phyloP scores from a whole-genome alignment of 2,888 invertebrate species.

The Lithophane socia region DNA sequence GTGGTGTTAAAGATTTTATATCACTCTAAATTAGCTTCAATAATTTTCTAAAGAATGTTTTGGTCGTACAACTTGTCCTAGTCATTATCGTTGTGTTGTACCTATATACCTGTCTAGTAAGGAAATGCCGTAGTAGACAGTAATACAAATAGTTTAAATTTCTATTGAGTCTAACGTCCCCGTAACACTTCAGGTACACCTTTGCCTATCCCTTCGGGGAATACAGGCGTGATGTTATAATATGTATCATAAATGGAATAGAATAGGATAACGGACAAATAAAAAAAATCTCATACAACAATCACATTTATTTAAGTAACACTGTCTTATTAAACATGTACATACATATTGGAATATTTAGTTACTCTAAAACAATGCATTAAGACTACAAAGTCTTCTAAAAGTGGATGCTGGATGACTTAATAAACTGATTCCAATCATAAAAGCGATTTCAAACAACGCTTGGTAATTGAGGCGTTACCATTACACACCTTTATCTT shows the following conservation, averaged over 20 bases:
- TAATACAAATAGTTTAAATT: too few relatives aligned
- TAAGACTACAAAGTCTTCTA: neutral
- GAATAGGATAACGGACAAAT: neutral
- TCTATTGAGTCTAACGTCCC: too few relatives aligned
- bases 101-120: too few relatives aligned
- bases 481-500: neutral
- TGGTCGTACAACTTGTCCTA: too few relatives aligned
- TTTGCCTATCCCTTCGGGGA: neutral
- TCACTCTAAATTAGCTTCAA: too few relatives aligned
- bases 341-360: constrained; percentile 61
- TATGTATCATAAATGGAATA: neutral
- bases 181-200: too few relatives aligned
- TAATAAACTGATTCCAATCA: constrained; percentile 10
- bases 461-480: neutral
- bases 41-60: too few relatives aligned
- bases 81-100: too few relatives aligned
- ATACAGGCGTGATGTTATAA: neutral
- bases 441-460: constrained; percentile 25
- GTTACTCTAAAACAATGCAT: constrained; percentile 34
- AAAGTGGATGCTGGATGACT: constrained; percentile 17
- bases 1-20: too few relatives aligned
- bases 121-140: too few relatives aligned
- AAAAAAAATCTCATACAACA: constrained; percentile 56
- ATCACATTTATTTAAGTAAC: constrained; percentile 60
- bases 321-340: constrained; percentile 58